Base-by-base conservation (phyloP, 37 sponge, comb jelly and placozoan genomes). In the Dysidea cf. avara region DNA sequence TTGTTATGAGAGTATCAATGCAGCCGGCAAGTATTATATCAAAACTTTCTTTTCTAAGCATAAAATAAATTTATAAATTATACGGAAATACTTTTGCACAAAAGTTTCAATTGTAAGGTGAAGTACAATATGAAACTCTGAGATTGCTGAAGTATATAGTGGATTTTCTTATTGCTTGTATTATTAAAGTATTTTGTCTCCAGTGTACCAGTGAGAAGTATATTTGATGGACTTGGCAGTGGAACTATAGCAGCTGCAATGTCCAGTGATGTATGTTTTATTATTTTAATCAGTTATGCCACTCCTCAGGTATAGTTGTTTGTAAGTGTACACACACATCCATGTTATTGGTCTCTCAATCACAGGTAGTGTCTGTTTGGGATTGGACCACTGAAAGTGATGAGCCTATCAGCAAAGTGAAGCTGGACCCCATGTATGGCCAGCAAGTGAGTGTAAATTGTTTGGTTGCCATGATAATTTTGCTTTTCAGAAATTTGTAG, bases 341-440 rank as follows among this genome's bases (percentile, higher is more conserved):
- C 24, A 31, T 32, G 64, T 63, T 7, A 11, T 22, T 58, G 60
- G 11, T 58, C 22, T n/a, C n/a, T n/a, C n/a, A n/a, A n/a, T n/a
- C 40, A 53, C 40, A 89, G 90, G 68, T 56, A 18, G 61, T 93
- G 36, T 81, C 77, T 60, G 65, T 96, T 48, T 96, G 93, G 93
- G 87, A 92, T 20, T 96, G 97, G 97, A 92, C 90, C 16, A 18
- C 76, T 12, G 88, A 81, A 38, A 75, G 71, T 33, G 85, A 92
- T 26, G 54, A 18, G 0, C 90, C 93, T 24, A 39, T 93, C 30
- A 77, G 77, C 50, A 66, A 52, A 5, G 35, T 64, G 32, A 37
- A 56, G 24, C 69, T 90, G 3, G 66, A 53, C 54, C 61, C 70
- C 0, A 74, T 86, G 58, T 53, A 40, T 46, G 68, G 72, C 14